Base-by-base conservation (phyloP, 2,797 vertebrate species). In the Clarias fuscus region DNA sequence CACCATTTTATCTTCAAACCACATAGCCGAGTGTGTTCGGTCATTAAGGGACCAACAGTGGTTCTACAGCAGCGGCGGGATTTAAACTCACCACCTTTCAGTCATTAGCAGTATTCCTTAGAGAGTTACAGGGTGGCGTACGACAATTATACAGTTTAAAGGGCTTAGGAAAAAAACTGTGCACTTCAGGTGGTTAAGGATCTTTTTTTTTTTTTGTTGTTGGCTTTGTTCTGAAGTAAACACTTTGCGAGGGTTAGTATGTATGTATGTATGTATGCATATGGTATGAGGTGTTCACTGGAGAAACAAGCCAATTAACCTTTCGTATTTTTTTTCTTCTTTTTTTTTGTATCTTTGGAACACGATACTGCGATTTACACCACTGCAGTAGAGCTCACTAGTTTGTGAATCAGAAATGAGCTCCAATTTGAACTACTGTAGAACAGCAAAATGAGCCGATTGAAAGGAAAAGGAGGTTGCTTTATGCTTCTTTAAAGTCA, bases 1-100 rank as follows among this genome's bases (percentile, higher is more conserved):
- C 73, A 70, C 43, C 71, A 61, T 87, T 87, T 86, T 87, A 59
- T 72, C 56, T 71, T 24, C 43, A 14, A 71, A 65, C 62, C 85
- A 84, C 81, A 33, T 53, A 53, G 33, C 43, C 73, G 48, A 64
- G 84, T 84, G 56, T 48, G 40, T 77, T 83, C 65, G 15, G 48
- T 71, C 65, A 4, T 83, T 83, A 68, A 82, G 64, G 64, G 65
- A 82, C 11, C 43, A 68, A 56, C 64, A 68, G 18, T 24, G 64
- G 43, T 68, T 70, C 48, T 56, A 82, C 48, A 82, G 65, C 64
- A 70, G 64, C 22, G 15, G n/a, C 30, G 64, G 65, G 80, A 82
- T 82, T 82, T 68, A 56, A 70, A 56, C 64, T 67, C n/a, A 2
- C 43, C 64, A 82, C 64, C 62, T 70, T 70, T 70, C n/a, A 0